Evolutionary conservation across 2,113 vertebrate species (phyloP).

Genomic region (Clupea harengus): DNA sequence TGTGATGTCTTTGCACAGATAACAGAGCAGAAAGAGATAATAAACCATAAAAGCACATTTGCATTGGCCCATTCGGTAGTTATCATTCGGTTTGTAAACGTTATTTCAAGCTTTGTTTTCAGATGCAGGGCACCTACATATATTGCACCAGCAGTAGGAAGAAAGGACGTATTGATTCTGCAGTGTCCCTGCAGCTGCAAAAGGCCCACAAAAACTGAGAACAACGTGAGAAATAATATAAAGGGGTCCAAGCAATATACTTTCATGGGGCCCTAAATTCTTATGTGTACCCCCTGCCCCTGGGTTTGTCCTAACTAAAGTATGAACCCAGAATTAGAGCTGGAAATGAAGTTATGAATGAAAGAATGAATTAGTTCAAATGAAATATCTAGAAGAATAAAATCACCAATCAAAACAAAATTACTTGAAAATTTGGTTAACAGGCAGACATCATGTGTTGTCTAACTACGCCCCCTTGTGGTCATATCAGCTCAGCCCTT

Average conservation of each 20-base stretch:
- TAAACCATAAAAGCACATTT: not conserved
- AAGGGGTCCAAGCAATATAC: too few species aligned
- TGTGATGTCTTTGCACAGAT: not conserved
- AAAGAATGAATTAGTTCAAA: not conserved
- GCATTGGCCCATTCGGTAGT: too few species aligned
- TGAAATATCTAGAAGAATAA: not conserved
- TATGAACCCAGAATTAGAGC: not conserved
- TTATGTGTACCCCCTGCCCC: not conserved
- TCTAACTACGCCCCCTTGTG: not conserved
- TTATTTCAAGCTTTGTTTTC: too few species aligned
- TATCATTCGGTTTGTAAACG: too few species aligned
- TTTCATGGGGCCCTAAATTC: not conserved
- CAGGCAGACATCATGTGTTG: not conserved
- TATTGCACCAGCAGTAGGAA: too few species aligned
- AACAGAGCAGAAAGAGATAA: not conserved
- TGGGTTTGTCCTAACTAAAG: not conserved
- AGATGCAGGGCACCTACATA: too few species aligned
- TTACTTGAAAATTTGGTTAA: not conserved
- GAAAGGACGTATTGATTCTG: too few species aligned
- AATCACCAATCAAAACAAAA: not conserved
- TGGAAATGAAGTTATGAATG: not conserved
- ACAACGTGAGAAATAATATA: too few species aligned
- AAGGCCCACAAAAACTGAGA: too few species aligned
- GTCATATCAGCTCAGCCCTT: not conserved
- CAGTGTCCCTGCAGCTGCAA: too few species aligned